Evolutionary conservation across 2,888 invertebrate genomes (phyloP).

Genomic region (Yponomeuta evonymella): DNA sequence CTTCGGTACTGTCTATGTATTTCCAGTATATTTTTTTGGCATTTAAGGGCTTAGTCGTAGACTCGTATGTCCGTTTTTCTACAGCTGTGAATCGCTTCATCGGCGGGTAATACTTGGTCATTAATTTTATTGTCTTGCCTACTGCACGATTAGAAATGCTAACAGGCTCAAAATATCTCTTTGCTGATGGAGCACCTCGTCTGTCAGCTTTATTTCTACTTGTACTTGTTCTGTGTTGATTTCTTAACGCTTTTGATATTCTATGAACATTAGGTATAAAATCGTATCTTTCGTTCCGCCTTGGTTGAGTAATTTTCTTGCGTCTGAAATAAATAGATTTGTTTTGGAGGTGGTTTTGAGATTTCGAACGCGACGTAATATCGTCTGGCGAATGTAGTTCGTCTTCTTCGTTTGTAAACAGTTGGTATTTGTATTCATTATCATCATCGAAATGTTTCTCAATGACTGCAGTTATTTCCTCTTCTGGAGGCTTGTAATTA

Average conservation of each 20-base stretch:
- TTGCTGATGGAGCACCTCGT: not conserved
- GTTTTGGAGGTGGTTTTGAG: not conserved
- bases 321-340: not conserved
- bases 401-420: not conserved
- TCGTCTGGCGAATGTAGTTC: too few relatives aligned
- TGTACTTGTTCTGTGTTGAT: not conserved
- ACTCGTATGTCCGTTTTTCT: not conserved
- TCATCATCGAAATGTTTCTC: not conserved
- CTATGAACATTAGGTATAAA: not conserved
- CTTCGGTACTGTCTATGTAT: not conserved
- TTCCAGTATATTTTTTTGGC: not conserved
- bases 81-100: not conserved
- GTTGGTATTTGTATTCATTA: not conserved
- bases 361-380: too few relatives aligned
- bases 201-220: not conserved
- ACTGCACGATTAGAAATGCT: not conserved
- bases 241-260: not conserved
- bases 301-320: not conserved
- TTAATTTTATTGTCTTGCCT: not conserved
- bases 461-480: not conserved
- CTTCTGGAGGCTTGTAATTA: not conserved
- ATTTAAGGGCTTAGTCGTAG: not conserved
- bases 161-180: not conserved
- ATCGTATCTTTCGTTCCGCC: not conserved
- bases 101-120: not conserved